phyloP scores from a whole-genome alignment of 2,888 invertebrate genomes.

The Furcula furcula region DNA sequence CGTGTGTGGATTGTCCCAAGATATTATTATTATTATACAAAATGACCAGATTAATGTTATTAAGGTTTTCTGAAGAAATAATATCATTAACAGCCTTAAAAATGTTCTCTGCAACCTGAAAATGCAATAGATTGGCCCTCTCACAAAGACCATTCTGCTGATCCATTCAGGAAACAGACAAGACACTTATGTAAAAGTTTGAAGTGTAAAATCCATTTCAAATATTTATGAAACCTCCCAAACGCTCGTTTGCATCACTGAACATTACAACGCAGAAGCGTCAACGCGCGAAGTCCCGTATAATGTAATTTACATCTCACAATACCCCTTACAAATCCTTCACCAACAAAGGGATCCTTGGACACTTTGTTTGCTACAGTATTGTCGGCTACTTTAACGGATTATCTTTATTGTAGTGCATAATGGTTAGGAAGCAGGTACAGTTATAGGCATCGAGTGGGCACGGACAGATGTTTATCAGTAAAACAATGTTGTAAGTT shows the following conservation, averaged over 20 bases:
- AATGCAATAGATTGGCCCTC: no score
- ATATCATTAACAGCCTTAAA: no score
- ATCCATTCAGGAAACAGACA: no score
- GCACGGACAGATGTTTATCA: conserved; percentile 66
- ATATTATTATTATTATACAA: no score
- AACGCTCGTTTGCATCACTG: conserved; percentile 62
- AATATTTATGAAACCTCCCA: conserved; percentile 29
- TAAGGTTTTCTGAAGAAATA: no score
- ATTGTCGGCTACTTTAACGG: conserved; percentile 79
- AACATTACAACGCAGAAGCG: conserved; percentile 59
- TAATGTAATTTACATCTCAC: conserved; percentile 64
- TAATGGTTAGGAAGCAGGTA: conserved; percentile 62
- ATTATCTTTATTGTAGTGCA: conserved; percentile 63
- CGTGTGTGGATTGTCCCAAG: no score
- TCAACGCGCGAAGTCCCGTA: conserved; percentile 54
- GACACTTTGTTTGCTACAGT: conserved; percentile 61
- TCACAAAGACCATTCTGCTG: no score
- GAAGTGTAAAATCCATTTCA: conserved; percentile 29
- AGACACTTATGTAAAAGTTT: no score
- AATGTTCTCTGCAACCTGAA: no score
- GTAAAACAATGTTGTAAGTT: conserved; percentile 71
- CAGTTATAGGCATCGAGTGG: conserved; percentile 74
- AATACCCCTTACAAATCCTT: conserved; percentile 40
- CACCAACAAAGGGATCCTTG: conserved; percentile 50
- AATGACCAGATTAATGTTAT: no score